Evolutionary conservation across 2,888 invertebrate genomes (phyloP).

Genomic region (Physocephala rufipes): DNA sequence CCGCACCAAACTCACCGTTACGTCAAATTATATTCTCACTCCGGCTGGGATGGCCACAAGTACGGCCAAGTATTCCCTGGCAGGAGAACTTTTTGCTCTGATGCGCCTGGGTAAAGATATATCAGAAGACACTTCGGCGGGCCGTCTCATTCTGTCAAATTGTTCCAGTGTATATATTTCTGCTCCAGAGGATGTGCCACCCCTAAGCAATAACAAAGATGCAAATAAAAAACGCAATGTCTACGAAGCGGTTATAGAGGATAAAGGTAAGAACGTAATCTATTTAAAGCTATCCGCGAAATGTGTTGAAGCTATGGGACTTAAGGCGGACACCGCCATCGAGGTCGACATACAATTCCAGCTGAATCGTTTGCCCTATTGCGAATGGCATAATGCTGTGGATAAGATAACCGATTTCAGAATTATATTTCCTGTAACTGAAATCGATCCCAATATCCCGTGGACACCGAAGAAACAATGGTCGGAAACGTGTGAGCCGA

Average conservation of each 20-base stretch:
- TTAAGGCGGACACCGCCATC: conserved; percentile 73
- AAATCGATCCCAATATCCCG: conserved; percentile 72
- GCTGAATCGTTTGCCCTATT: conserved; percentile 80
- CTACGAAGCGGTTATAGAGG: conserved; percentile 81
- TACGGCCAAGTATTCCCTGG: conserved; percentile 79
- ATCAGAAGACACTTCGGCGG: conserved; percentile 84
- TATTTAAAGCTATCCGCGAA: conserved; percentile 76
- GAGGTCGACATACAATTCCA: conserved; percentile 82
- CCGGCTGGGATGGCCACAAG: conserved; percentile 75
- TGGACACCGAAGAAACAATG: conserved; percentile 77
- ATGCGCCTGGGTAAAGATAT: conserved; percentile 77
- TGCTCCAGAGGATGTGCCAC: conserved; percentile 55
- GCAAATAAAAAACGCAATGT: conserved; percentile 67
- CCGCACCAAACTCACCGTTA: conserved; percentile 71
- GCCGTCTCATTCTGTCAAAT: conserved; percentile 79
- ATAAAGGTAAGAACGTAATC: conserved; percentile 81
- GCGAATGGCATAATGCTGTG: conserved; percentile 85
- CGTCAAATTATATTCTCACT: conserved; percentile 75
- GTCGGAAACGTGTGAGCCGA: conserved; percentile 71
- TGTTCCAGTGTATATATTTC: conserved; percentile 76
- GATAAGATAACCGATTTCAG: conserved; percentile 78
- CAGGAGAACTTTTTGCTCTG: conserved; percentile 80
- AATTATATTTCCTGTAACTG: conserved; percentile 77
- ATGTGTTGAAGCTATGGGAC: conserved; percentile 72
- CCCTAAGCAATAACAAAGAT: conserved; percentile 31